Conservation (phyloP, 1,140 invertebrate species). For the Eubasilissa regina region DNA sequence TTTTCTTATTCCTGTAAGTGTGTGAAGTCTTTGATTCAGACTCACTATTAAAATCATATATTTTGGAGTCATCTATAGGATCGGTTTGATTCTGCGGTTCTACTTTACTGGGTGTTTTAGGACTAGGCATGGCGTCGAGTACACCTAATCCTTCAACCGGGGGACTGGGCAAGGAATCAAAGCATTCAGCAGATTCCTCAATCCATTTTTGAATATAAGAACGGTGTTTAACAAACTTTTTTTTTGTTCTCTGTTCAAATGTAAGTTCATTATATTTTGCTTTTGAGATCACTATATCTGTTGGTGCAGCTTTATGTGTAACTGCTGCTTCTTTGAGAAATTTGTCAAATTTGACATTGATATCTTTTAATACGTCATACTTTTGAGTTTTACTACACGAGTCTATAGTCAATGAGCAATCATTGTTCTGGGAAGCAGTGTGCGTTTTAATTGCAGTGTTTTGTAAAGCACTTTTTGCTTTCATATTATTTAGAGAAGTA, state of each 20-base stretch:
- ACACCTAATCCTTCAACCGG: neutral
- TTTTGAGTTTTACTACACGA: neutral
- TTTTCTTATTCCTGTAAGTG: neutral
- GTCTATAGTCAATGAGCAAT: neutral
- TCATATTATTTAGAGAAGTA: neutral
- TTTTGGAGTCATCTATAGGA: neutral
- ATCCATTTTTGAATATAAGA: constrained; percentile 65
- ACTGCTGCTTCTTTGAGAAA: neutral
- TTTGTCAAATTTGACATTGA: neutral
- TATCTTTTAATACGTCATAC: neutral
- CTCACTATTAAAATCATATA: constrained; percentile 11
- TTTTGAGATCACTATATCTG: neutral
- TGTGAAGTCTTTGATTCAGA: neutral
- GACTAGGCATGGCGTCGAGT: neutral
- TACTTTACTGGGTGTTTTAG: neutral
- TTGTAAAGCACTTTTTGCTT: neutral
- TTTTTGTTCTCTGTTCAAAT: neutral
- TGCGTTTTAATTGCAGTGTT: neutral
- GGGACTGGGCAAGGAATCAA: neutral
- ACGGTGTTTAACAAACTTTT: constrained; percentile 8
- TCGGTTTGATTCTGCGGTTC: neutral
- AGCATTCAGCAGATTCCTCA: constrained; percentile 67
- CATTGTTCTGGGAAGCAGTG: neutral
- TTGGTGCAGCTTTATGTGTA: neutral
- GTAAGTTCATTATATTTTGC: neutral